Evolutionary conservation across 2,888 invertebrate genomes (phyloP).

Genomic region (Resseliella maxima): DNA sequence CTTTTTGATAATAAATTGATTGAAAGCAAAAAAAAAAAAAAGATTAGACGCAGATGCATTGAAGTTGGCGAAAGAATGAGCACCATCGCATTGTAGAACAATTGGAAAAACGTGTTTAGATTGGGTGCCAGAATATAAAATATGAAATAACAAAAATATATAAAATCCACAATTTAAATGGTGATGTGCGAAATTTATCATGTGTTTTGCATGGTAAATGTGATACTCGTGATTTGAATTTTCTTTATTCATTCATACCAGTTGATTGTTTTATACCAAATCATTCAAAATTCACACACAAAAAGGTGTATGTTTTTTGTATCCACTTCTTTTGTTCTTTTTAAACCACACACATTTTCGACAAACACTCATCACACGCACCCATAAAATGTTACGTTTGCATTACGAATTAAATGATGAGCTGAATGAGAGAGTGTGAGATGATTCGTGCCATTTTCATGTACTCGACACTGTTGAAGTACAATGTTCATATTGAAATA

Average conservation of each 20-base stretch:
- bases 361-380: neutral
- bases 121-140: neutral
- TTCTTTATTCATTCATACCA: neutral
- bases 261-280: neutral
- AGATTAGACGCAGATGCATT: neutral
- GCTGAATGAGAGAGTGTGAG: too few species aligned
- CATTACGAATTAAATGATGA: neutral
- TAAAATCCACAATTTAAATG: too few species aligned
- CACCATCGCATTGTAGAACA: neutral
- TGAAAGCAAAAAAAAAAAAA: neutral
- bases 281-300: neutral
- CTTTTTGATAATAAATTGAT: neutral
- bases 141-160: too few species aligned
- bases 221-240: neutral
- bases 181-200: too few species aligned
- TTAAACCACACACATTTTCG: too few species aligned
- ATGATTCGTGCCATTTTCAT: neutral
- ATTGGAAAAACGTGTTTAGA: neutral
- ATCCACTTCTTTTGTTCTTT: too few species aligned
- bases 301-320: too few species aligned
- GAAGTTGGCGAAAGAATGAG: neutral
- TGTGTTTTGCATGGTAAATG: neutral
- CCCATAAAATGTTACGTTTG: neutral
- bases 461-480: neutral
- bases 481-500: slow-evolving; percentile 9